Conservation (phyloP, 1,140 invertebrate genomes). For the Marisa cornuarietis region DNA sequence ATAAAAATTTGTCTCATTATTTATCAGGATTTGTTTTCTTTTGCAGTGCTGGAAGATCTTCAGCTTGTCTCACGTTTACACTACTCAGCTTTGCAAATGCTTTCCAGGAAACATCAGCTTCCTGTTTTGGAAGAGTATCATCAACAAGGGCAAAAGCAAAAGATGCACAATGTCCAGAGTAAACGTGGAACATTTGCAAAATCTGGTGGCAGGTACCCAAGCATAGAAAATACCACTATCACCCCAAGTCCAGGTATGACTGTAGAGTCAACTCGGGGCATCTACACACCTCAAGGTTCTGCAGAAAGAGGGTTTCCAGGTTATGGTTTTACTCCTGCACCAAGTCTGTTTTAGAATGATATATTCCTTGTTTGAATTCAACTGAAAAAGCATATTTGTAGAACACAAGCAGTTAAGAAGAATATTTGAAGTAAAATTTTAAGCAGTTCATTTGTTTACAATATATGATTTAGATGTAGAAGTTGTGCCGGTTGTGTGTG, state of each 20-base stretch:
- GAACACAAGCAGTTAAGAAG: no score
- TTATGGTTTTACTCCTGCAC: constrained; percentile 18
- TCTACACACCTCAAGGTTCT: constrained; percentile 12
- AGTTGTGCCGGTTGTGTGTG: no score
- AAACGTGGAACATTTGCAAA: constrained; percentile 8
- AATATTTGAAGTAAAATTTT: no score
- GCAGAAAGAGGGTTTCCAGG: constrained; percentile 11
- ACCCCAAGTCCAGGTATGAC: not conserved
- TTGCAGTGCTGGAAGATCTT: constrained; percentile 56
- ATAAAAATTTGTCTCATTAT: not conserved
- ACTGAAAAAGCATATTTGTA: no score
- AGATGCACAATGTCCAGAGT: constrained; percentile 2
- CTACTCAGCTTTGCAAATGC: constrained; percentile 39
- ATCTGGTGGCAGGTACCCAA: constrained; percentile 28
- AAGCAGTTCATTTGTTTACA: no score
- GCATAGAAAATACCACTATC: constrained; percentile 5
- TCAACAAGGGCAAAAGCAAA: constrained; percentile 25
- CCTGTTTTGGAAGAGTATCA: constrained; percentile 36
- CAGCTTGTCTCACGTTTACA: constrained; percentile 48
- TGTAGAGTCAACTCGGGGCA: constrained; percentile 9
- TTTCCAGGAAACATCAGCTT: constrained; percentile 39
- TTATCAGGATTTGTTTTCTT: not conserved
- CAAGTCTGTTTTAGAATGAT: constrained; percentile 3
- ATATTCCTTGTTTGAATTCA: no score
- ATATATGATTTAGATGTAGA: no score